Base-by-base conservation (phyloP, 2,113 vertebrate genomes). In the Polyodon spathula region DNA sequence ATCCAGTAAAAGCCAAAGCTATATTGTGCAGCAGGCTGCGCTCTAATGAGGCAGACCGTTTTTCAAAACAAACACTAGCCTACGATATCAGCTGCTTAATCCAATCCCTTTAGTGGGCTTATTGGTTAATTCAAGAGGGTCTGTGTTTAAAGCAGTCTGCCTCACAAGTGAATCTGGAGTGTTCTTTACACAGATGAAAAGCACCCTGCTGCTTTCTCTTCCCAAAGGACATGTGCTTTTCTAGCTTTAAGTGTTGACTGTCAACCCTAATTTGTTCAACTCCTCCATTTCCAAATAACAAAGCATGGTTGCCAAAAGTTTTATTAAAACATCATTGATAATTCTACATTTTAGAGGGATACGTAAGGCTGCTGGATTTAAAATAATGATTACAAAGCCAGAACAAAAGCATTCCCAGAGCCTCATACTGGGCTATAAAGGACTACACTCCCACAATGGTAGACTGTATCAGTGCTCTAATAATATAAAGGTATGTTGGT, bases 221-320 rank as follows among this genome's bases (percentile, higher is more conserved):
- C 87, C 87, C 87, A 72, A 78, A 76, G 84, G 87, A 82, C 75
- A 82, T 76, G 82, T 85, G 84, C 86, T 87, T 87, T 87, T 87
- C 82, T 81, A 78, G 81, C 81, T 88, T 88, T 88, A 89, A 88
- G 84, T 84, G 80, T 87, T 84, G 82, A 84, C 82, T 88, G 87
- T 88, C 86, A 88, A 85, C 84, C 84, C 86, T 89, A 88, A 89
- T 89, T 87, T 89, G 86, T 87, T 81, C 82, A 79, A 74, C 78
- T 84, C 78, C 81, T 80, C 80, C 81, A 72, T 73, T 74, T 54
- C 58, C 11, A 54, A 27, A 46, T 27, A 64, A 79, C 71, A 74
- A 76, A 81, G 78, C 73, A 78, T 68, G 65, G 76, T 81, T 79
- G 79, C 76, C 74, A 76, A 86, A 87, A 88, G 83, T 86, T 84